Evolutionary conservation across 2,797 vertebrate species (phyloP).

Genomic region (Spinus olivaceus): DNA sequence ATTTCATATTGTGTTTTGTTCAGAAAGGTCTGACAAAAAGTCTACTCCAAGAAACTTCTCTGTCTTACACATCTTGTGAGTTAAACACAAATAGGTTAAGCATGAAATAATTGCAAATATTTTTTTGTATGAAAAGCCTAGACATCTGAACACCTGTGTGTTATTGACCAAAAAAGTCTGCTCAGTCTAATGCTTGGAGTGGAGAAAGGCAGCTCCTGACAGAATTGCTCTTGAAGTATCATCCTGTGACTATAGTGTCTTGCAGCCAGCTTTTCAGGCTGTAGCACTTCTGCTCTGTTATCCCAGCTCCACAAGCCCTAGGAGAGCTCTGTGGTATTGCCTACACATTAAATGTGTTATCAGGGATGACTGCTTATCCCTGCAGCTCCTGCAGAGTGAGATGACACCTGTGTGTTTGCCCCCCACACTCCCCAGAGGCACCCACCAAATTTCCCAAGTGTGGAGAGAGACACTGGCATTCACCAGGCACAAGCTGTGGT

Average conservation of each 20-base stretch:
- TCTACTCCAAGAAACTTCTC: not conserved
- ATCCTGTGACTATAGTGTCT: not conserved
- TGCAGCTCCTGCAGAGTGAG: not conserved
- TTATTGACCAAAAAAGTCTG: not conserved
- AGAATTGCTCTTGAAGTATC: not conserved
- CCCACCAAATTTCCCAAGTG: not conserved
- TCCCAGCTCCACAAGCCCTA: not conserved
- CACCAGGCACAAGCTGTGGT: rapidly evolving
- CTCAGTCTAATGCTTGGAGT: not conserved
- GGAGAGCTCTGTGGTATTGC: not conserved
- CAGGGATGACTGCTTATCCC: not conserved
- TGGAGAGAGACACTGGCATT: not conserved
- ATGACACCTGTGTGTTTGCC: not conserved
- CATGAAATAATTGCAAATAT: not conserved
- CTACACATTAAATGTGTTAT: not conserved
- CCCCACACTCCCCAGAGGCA: not conserved
- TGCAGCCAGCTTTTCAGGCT: not conserved
- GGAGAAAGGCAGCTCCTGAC: not conserved
- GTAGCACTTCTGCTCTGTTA: not conserved
- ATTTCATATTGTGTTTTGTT: not conserved
- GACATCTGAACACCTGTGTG: not conserved
- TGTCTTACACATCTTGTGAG: not conserved
- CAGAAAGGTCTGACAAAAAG: not conserved
- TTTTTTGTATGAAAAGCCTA: not conserved
- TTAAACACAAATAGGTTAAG: not conserved